Evolutionary conservation across 1,140 invertebrate species (phyloP), one percentile per base, ranked within the genome.

Genomic region (Drosophila parvula): DNA sequence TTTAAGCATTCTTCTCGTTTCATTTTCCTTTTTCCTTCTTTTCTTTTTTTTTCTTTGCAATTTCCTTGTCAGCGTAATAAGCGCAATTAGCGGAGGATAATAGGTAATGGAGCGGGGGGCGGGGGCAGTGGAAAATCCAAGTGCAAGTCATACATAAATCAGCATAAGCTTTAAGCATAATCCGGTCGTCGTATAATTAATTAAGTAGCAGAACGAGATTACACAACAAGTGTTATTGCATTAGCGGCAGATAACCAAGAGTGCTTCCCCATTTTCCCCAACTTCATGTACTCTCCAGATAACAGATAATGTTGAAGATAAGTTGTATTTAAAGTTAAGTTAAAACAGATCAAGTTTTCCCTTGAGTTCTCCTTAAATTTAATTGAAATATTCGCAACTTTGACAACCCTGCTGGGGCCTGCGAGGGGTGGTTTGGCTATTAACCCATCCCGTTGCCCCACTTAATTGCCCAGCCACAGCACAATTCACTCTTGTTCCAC

Each of bases 21-120:
- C 22, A 22, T 22, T 22, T 22, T 22, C 22, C 22, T 22, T 22
- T 22, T 22, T 22, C n/a, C n/a, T n/a, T n/a, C n/a, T 22, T 22
- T 22, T 22, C 1, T 22, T 53, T 51, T 70, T 57, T 32, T 48
- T 36, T 47, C 45, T 45, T 70, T 28, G 34, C 58, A 38, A 57
- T 44, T 58, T 53, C 47, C 55, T 59, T 41, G 63, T 34, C 63
- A 38, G 67, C 63, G 70, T 89, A 88, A 89, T 88, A 89, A 80
- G 84, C 60, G 73, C 83, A 88, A 86, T 86, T 86, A 86, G 40
- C 40, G 67, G 45, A 47, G 38, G 41, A 55, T 55, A 55, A 55
- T 55, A 22, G 51, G 51, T 22, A 41, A 38, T 28, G 14, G 16
- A 27, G 7, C 4, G 6, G 5, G 30, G 18, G 61, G 27, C 27